Base-by-base conservation (phyloP, 2,888 invertebrate species). In the Nebria salina region DNA sequence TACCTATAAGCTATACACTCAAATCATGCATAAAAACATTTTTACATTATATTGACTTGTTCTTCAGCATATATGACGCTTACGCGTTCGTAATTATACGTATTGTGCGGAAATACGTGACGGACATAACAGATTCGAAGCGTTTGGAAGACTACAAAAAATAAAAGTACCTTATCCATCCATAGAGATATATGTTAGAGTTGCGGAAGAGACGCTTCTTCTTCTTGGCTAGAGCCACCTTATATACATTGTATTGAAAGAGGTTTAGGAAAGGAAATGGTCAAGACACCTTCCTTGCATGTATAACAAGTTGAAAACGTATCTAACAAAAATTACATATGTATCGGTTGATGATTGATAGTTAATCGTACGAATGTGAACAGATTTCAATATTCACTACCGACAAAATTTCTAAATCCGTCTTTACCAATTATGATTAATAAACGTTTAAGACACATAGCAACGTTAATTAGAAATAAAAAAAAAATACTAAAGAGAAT, bases 81-180 rank as follows among this genome's bases (percentile, higher is more conserved):
- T 11, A 54, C 54, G 54, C 54, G 11, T 54, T 54, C 34, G 54
- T 54, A 54, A 54, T 54, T 11, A 54, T 79, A 74, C 75, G 68
- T 79, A 74, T 75, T 74, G 74, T 79, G 68, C 74, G 79, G 79
- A 79, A 79, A 79, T 74, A 79, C 79, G 79, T 79, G 79, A 79
- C 74, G 54, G 41, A 75, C 72, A 65, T 79, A 42, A 74, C 70
- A 75, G 20, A 74, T 74, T 34, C 43, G 68, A 73, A 11, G 26
- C 34, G 70, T n/a, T 25, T 34, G 70, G n/a, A 26, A 70, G 34
- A 70, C 70, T 66, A 66, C 34, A 34, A 34, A 34, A 34, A 54
- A 13, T 2, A 54, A 7, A 54, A 54, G 54, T 7, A 13, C 54
- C 54, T 11, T 54, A 54, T 54, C 54, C 54, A 54, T 54, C 54